These are phyloP conservation scores for Orius insidiosus DNA, from an alignment of 1,140 invertebrate species.

Conservation along the genomic window DNA sequence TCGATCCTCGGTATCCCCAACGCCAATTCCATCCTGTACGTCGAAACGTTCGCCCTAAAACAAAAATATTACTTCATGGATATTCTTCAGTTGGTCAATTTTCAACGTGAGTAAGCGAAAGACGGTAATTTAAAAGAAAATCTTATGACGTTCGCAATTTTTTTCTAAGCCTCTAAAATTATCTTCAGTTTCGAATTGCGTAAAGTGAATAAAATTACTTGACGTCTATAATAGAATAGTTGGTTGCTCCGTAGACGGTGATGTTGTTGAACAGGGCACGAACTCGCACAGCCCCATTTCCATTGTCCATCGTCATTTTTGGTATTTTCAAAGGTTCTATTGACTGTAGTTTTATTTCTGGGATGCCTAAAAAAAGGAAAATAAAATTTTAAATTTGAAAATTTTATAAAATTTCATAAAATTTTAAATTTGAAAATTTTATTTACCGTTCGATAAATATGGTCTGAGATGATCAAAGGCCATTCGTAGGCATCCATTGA, in stretches of 20 bases:
- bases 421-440: not conserved
- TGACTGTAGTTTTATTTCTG: slow-evolving; percentile 46
- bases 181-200: not conserved
- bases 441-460: slow-evolving; percentile 38
- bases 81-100: not conserved
- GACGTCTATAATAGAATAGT: slow-evolving; percentile 40
- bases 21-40: slow-evolving; percentile 41
- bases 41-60: slow-evolving; percentile 42
- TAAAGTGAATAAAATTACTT: slow-evolving; percentile 24
- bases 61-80: not conserved
- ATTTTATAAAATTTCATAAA: not conserved
- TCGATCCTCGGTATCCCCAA: slow-evolving; percentile 51
- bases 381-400: not conserved
- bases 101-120: no score
- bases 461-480: slow-evolving; percentile 52
- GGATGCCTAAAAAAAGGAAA: slow-evolving; percentile 32
- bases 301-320: slow-evolving; percentile 52
- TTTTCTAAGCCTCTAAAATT: not conserved
- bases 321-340: slow-evolving; percentile 53
- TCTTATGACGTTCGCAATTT: not conserved
- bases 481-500: slow-evolving; percentile 46
- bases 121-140: not conserved
- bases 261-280: slow-evolving; percentile 51
- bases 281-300: slow-evolving; percentile 49
- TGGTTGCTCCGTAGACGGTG: slow-evolving; percentile 48